phyloP scores from a whole-genome alignment of 92 coral and sea anemone genomes.

The Phenganax subtilis region DNA sequence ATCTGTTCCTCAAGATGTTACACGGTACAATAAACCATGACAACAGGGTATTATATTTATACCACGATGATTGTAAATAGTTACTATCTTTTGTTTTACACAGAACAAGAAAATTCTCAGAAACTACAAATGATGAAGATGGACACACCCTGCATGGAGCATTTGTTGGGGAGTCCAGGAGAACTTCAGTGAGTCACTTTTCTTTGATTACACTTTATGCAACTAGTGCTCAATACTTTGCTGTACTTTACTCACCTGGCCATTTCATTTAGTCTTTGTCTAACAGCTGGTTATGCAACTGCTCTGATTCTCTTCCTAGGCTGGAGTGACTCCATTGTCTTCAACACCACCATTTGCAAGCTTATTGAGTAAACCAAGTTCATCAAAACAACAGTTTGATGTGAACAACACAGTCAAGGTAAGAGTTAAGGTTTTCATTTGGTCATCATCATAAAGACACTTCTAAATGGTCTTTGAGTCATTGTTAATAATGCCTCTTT shows the following conservation, averaged over 20 bases:
- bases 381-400: not conserved
- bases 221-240: too few species aligned
- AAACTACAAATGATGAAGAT: slow-evolving; percentile 30
- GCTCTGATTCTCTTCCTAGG: too few species aligned
- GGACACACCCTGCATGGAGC: slow-evolving; percentile 66
- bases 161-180: slow-evolving; percentile 61
- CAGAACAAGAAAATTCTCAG: slow-evolving; percentile 11
- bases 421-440: not conserved
- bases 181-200: slow-evolving; percentile 57
- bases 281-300: too few species aligned
- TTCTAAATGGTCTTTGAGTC: too few species aligned
- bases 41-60: not conserved
- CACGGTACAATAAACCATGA: not conserved
- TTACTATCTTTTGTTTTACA: not conserved
- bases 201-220: too few species aligned
- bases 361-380: slow-evolving; percentile 43
- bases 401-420: not conserved
- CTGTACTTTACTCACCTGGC: too few species aligned
- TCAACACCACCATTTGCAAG: slow-evolving; percentile 91
- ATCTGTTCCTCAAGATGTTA: not conserved
- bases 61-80: not conserved
- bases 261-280: too few species aligned
- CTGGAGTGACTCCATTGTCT: slow-evolving; percentile 47
- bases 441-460: too few species aligned
- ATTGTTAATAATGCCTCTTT: too few species aligned